Conservation (phyloP, 2,113 vertebrate genomes). For the Phylloscopus trochiloides region DNA sequence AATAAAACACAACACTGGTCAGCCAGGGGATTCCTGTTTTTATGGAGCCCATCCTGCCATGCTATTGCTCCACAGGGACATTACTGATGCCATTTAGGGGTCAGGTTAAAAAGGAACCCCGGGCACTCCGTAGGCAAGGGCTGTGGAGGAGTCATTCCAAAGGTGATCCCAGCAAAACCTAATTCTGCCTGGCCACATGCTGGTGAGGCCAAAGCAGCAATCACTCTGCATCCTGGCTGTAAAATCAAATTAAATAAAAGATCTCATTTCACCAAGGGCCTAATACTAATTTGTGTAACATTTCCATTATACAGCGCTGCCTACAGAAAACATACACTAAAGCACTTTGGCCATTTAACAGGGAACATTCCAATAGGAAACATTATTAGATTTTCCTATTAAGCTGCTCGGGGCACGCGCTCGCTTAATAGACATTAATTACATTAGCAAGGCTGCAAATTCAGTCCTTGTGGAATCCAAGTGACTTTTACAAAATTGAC, state of each 20-base stretch:
- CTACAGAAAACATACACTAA: constrained; percentile 47
- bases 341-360: not conserved
- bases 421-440: constrained; percentile 56
- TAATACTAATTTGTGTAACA: constrained; percentile 73
- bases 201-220: constrained; percentile 9
- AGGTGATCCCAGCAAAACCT: constrained; percentile 48
- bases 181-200: constrained; percentile 31
- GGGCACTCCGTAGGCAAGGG: not conserved
- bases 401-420: constrained; percentile 27
- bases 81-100: constrained; percentile 65
- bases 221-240: constrained; percentile 39
- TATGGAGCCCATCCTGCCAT: constrained; percentile 42
- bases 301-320: constrained; percentile 72
- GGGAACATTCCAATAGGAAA: constrained; percentile 59
- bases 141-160: constrained; percentile 45
- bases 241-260: constrained; percentile 78
- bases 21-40: constrained; percentile 34
- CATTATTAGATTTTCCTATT: constrained; percentile 73
- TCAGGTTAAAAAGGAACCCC: constrained; percentile 9
- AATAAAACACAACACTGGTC: not conserved
- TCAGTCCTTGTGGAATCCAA: constrained; percentile 37
- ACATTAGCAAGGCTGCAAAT: constrained; percentile 62
- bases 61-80: constrained; percentile 55
- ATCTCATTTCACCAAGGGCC: constrained; percentile 69
- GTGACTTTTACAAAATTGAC: constrained; percentile 42